A percentile compares a stretch with the other conserved stretches of the same genome.
Conservation (phyloP, 1,140 invertebrate genomes). For the Drosophila arizonae region DNA sequence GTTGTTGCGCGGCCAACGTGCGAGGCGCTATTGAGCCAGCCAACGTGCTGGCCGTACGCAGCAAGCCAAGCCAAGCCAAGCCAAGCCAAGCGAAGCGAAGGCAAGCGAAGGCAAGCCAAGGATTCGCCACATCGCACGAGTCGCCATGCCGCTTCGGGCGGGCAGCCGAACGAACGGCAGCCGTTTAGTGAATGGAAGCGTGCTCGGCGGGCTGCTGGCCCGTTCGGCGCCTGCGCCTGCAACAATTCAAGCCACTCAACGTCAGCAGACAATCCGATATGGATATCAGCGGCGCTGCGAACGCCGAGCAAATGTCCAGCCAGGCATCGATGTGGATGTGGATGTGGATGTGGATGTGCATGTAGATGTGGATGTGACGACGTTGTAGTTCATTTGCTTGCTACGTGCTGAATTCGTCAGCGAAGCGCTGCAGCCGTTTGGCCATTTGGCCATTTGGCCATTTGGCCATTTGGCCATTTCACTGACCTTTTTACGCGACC, state of each 20-base stretch:
- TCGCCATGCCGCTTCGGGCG: neutral
- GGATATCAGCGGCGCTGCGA: conserved; percentile 7
- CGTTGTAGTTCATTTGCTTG: conserved; percentile 34
- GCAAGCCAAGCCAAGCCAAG: conserved; percentile 44
- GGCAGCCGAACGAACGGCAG: neutral
- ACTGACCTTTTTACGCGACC: conserved; percentile 14
- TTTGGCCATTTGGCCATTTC: conserved; percentile 9
- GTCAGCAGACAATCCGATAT: conserved; percentile 12
- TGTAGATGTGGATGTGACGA: neutral
- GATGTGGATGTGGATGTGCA: no score
- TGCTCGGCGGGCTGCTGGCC: neutral
- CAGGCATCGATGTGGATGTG: no score
- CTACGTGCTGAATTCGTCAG: conserved; percentile 16
- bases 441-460: conserved; percentile 6
- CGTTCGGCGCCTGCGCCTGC: conserved; percentile 28
- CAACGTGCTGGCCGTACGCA: conserved; percentile 42
- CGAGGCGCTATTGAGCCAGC: conserved; percentile 63
- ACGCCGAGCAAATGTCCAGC: neutral
- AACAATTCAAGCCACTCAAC: conserved; percentile 15
- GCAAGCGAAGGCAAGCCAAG: conserved; percentile 20
- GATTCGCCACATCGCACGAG: conserved; percentile 20
- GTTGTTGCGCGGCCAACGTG: conserved; percentile 65
- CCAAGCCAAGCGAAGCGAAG: conserved; percentile 23
- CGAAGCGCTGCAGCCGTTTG: neutral
- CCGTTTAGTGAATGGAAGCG: conserved; percentile 60